phyloP scores from a whole-genome alignment of 2,888 invertebrate species.

The Chirona hameri region DNA sequence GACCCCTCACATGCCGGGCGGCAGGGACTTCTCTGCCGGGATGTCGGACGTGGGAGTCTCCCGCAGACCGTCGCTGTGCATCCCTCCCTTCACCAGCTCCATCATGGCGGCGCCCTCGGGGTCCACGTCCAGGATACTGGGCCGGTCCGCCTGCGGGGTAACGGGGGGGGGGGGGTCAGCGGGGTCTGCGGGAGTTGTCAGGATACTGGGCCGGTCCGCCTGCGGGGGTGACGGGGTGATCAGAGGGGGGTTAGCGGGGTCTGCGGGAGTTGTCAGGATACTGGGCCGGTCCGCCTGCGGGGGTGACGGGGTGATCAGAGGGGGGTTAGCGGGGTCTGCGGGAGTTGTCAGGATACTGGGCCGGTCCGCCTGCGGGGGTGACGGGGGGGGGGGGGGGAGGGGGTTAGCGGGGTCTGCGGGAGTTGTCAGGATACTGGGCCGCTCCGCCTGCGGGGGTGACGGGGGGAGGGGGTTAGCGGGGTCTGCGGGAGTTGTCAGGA shows the following conservation, averaged over 20 bases:
- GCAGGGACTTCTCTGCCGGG: neutral
- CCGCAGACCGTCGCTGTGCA: slow-evolving; percentile 75
- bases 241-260: no score
- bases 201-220: no score
- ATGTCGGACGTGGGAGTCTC: slow-evolving; percentile 41
- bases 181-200: no score
- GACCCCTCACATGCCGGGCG: neutral
- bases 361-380: slow-evolving; percentile 48
- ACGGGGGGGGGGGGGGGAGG: no score
- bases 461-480: neutral
- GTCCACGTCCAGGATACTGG: slow-evolving; percentile 69
- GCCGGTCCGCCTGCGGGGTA: slow-evolving; percentile 48
- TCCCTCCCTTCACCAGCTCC: slow-evolving; percentile 72
- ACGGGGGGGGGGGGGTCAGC: neutral
- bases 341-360: no score
- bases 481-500: no score
- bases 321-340: no score
- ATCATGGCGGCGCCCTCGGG: slow-evolving; percentile 76
- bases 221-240: no score
- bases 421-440: slow-evolving; percentile 62
- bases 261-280: no score
- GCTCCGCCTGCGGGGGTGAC: slow-evolving; percentile 46
- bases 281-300: no score
- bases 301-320: no score
- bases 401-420: neutral